phyloP scores from a whole-genome alignment of 1,140 invertebrate species.

The Tachypleus tridentatus region DNA sequence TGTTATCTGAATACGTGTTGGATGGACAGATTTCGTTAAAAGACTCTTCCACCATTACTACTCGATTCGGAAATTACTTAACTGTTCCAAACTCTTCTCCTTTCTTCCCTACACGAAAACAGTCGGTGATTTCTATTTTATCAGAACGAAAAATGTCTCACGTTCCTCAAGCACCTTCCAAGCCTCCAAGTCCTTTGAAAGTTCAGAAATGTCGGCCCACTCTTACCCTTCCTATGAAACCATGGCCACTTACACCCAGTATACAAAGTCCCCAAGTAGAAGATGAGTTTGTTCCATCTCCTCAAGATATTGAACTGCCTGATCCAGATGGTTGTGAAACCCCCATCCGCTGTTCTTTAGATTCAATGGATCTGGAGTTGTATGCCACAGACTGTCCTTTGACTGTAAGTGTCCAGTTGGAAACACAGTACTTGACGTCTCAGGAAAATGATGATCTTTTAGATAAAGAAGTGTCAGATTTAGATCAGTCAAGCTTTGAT shows the following conservation, averaged over 20 bases:
- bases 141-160: conserved; percentile 2
- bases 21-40: conserved; percentile 8
- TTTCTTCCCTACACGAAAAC: neutral
- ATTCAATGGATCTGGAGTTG: conserved; percentile 20
- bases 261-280: conserved; percentile 13
- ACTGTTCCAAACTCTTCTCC: conserved; percentile 4
- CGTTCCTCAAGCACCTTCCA: neutral
- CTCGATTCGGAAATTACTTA: conserved; percentile 12
- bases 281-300: conserved; percentile 22
- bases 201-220: conserved; percentile 7
- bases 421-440: conserved; percentile 23
- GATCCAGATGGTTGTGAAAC: conserved; percentile 26
- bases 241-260: neutral
- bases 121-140: neutral
- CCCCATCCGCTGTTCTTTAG: conserved; percentile 5
- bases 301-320: conserved; percentile 23
- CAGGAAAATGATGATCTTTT: conserved; percentile 27
- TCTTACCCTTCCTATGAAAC: conserved; percentile 3
- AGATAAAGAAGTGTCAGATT: conserved; percentile 17
- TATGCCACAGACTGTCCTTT: conserved; percentile 20
- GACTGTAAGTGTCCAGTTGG: conserved; percentile 19
- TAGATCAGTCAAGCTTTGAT: no score
- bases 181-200: neutral
- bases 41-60: conserved; percentile 3
- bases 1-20: conserved; percentile 8